phyloP scores from a whole-genome alignment of 1,140 invertebrate genomes.

The Diorhabda elongata region DNA sequence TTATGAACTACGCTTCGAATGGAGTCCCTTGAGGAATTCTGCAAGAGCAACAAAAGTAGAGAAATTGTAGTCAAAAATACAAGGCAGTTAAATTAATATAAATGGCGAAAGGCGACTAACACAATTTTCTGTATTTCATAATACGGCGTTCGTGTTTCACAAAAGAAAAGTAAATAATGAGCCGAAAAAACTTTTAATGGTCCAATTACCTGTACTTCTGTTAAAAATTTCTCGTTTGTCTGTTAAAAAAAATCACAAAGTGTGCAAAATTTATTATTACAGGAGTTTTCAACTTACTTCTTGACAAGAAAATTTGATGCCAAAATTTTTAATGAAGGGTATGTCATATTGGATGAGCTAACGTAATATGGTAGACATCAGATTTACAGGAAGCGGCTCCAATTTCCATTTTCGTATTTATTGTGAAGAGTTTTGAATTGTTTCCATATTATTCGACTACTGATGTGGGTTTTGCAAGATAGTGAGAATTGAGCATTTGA shows the following conservation, averaged over 20 bases:
- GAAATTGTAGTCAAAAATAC: constrained; percentile 15
- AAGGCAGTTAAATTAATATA: constrained; percentile 16
- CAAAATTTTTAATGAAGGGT: constrained; percentile 2
- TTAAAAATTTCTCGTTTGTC: constrained; percentile 8
- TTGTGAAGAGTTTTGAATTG: no score
- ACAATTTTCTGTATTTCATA: constrained; percentile 18
- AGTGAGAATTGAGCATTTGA: no score
- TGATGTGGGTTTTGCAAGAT: no score
- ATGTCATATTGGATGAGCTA: not conserved
- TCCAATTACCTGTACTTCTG: constrained; percentile 10
- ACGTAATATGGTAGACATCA: not conserved
- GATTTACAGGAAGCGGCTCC: no score
- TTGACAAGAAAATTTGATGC: constrained; percentile 1
- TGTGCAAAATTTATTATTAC: constrained; percentile 1
- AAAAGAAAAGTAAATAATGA: constrained; percentile 19
- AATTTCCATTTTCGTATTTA: no score
- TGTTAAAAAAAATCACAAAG: constrained; percentile 6
- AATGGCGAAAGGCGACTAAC: constrained; percentile 17
- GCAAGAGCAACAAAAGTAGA: constrained; percentile 6
- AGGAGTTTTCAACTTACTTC: not conserved
- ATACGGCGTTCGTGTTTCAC: constrained; percentile 12
- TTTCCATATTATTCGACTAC: no score
- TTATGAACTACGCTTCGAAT: not conserved
- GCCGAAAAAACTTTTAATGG: constrained; percentile 14
- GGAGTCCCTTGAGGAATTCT: not conserved